phyloP scores from a whole-genome alignment of 2,888 invertebrate species.

The Linyphia triangularis region DNA sequence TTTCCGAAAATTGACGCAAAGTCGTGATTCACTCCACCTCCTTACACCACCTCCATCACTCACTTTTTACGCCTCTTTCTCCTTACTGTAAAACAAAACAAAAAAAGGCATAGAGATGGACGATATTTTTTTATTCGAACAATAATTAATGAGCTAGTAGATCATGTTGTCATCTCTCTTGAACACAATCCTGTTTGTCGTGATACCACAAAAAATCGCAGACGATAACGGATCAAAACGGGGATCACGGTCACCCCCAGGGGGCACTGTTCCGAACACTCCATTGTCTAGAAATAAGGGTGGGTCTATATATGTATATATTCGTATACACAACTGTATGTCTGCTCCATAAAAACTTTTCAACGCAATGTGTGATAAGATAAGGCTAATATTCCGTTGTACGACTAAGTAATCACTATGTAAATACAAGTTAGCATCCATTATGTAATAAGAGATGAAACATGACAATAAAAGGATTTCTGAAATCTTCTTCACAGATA shows the following conservation, averaged over 20 bases:
- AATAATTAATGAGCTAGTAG: slow-evolving; percentile 66
- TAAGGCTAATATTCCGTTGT: neutral
- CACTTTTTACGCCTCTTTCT: neutral
- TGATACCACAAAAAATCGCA: slow-evolving; percentile 41
- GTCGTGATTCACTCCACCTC: slow-evolving; percentile 14
- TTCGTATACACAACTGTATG: neutral
- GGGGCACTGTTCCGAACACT: neutral
- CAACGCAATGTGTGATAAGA: neutral
- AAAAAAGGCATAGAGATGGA: slow-evolving; percentile 16
- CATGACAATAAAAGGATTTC: neutral
- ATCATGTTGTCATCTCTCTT: slow-evolving; percentile 68
- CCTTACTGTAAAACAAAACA: slow-evolving; percentile 26
- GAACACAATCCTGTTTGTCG: slow-evolving; percentile 57
- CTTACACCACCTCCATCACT: slow-evolving; percentile 13
- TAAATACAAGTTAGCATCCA: neutral
- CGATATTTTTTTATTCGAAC: slow-evolving; percentile 41
- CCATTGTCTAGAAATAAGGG: slow-evolving; percentile 28
- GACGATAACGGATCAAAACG: slow-evolving; percentile 48
- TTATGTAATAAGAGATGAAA: neutral
- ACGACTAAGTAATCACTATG: slow-evolving; percentile 1
- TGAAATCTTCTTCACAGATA: neutral
- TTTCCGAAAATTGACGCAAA: slow-evolving; percentile 61
- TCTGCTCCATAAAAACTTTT: neutral
- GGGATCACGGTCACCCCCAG: slow-evolving; percentile 48
- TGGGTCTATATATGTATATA: neutral